These are phyloP conservation scores for Tipula vernalis DNA, from an alignment of 2,888 invertebrate species.

Conservation along the genomic window DNA sequence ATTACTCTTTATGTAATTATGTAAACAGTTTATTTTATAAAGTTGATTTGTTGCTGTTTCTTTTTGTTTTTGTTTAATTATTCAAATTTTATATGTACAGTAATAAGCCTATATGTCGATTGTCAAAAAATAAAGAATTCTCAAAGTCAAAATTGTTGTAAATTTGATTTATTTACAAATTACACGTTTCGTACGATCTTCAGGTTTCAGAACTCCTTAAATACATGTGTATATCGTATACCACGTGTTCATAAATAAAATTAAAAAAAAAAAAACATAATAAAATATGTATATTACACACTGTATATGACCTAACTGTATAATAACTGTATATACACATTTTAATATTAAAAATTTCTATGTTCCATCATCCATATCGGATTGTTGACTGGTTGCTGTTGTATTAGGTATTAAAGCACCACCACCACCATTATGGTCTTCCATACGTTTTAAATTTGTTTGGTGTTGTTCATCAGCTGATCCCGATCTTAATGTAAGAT, in stretches of 20 bases:
- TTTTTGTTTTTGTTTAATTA: conserved; percentile 20
- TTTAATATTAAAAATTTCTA: conserved; percentile 23
- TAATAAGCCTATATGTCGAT: conserved; percentile 39
- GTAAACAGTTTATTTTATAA: background rate
- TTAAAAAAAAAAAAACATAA: background rate
- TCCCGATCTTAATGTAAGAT: conserved; percentile 15
- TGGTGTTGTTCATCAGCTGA: conserved; percentile 10
- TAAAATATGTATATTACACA: background rate
- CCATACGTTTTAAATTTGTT: background rate
- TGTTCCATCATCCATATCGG: conserved; percentile 33
- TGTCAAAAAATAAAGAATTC: conserved; percentile 30
- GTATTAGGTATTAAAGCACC: background rate
- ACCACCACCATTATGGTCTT: background rate
- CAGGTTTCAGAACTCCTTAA: background rate
- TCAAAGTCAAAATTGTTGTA: background rate
- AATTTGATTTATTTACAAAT: background rate
- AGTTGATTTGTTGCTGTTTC: conserved; percentile 14
- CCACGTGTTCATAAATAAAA: background rate
- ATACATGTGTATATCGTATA: background rate
- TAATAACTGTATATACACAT: background rate
- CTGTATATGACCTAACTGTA: background rate
- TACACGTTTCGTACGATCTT: background rate
- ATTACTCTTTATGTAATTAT: conserved; percentile 11
- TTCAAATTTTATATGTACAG: conserved; percentile 23
- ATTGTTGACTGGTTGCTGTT: conserved; percentile 18